Evolutionary conservation across 2,888 invertebrate species (phyloP), one percentile per base, ranked within the genome.

Genomic region (Drosophila paucipuncta): DNA sequence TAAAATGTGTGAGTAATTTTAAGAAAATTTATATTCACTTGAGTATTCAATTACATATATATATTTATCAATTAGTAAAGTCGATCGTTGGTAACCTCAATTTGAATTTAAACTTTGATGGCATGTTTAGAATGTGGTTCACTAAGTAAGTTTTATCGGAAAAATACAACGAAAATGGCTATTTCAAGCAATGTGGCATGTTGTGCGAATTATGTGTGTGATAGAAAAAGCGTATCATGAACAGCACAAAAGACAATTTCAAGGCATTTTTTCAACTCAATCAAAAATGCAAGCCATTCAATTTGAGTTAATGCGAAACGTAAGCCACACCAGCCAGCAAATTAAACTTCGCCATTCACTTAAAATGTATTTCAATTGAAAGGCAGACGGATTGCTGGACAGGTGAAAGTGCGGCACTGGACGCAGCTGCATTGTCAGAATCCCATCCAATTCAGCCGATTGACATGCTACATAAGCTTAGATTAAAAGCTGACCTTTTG

Each of bases 401-500:
- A 74, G 74, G 60, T 70, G 68, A 73, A 66, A 66, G 78, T 60
- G 67, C 77, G 59, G 39, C 39, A 47, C 13, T 30, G 50, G 31
- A 31, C 11, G 25, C 31, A 41, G 68, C 57, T 35, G 57, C 90
- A 85, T 85, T 63, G 75, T 72, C 75, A 73, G 85, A 85, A 85
- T 85, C 85, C 78, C 88, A 77, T 60, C 59, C 68, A 77, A 73
- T 68, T 43, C 68, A 55, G 30, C 50, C 54, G 39, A 63, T 68
- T 83, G 82, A 78, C 88, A 82, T 87, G 85, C 90, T 82, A 64
- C 76, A 78, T 58, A 75, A 83, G 89, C 89, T 85, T 83, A 85
- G 63, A 43, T 62, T 67, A 47, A 54, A 39, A 47, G 35, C 81
- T 68, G 75, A 78, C 72, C 75, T 68, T 33, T 58, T 49, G 37